These are phyloP conservation scores for Idaea straminata DNA, from an alignment of 2,888 invertebrate species.

Conservation along the genomic window DNA sequence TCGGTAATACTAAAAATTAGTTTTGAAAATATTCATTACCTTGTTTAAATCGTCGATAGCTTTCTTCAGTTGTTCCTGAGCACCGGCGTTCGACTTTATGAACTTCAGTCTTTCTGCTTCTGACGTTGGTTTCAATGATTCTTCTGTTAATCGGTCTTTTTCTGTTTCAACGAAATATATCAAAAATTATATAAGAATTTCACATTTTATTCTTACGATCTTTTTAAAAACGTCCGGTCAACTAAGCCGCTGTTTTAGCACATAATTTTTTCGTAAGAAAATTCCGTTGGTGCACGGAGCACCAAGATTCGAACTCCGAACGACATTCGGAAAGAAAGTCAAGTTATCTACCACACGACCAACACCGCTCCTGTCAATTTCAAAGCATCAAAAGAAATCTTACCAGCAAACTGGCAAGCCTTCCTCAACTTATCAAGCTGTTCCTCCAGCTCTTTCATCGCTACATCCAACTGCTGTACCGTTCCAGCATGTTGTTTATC, in stretches of 20 bases:
- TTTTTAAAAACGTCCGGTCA: too few species aligned
- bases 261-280: too few species aligned
- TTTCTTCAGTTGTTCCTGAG: not conserved
- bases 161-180: not conserved
- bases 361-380: too few species aligned
- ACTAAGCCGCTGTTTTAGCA: too few species aligned
- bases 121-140: not conserved
- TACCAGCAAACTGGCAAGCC: not conserved
- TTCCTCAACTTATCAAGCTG: not conserved
- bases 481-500: slow-evolving; percentile 16
- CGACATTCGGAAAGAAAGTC: too few species aligned
- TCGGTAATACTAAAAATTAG: not conserved
- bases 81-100: not conserved
- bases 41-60: not conserved
- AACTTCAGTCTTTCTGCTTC: not conserved
- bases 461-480: slow-evolving; percentile 20
- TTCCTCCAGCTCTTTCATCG: slow-evolving; percentile 27
- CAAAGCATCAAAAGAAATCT: not conserved
- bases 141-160: not conserved
- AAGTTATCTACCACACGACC: too few species aligned
- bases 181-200: too few species aligned
- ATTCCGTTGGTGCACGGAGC: too few species aligned
- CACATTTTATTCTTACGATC: too few species aligned
- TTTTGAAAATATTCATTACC: not conserved
- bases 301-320: too few species aligned